Evolutionary conservation across 2,888 invertebrate species (phyloP).

Genomic region (Dolichomitus sp.): DNA sequence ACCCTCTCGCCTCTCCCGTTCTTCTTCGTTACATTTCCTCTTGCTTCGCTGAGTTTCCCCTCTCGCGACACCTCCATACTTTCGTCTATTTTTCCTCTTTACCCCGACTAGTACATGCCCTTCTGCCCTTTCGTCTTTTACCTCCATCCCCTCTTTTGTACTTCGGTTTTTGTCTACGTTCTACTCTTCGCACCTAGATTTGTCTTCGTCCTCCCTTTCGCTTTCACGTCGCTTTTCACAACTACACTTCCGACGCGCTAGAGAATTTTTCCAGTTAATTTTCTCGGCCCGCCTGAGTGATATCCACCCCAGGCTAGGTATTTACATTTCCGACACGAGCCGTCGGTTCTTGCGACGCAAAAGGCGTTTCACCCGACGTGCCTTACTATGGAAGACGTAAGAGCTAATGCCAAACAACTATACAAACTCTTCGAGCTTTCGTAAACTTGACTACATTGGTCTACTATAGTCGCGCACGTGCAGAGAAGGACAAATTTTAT

Average conservation of each 20-base stretch:
- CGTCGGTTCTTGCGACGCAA: slow-evolving; percentile 16
- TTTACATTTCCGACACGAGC: slow-evolving; percentile 73
- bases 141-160: slow-evolving; percentile 40
- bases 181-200: slow-evolving; percentile 37
- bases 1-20: not conserved
- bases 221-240: slow-evolving; percentile 1
- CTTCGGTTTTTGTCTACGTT: slow-evolving; percentile 48
- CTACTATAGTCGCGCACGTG: slow-evolving; percentile 6
- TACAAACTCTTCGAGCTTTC: not conserved
- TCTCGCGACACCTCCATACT: not conserved
- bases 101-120: not conserved
- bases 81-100: not conserved
- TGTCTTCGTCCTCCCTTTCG: slow-evolving; percentile 48
- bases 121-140: slow-evolving; percentile 46
- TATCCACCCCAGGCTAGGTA: slow-evolving; percentile 63
- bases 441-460: slow-evolving; percentile 1
- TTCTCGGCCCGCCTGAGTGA: slow-evolving; percentile 70
- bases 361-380: slow-evolving; percentile 16
- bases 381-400: slow-evolving; percentile 18
- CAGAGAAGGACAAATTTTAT: not conserved
- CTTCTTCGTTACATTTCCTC: not conserved
- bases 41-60: not conserved
- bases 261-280: slow-evolving; percentile 77
- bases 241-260: slow-evolving; percentile 14
- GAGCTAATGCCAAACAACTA: slow-evolving; percentile 9